phyloP scores from a whole-genome alignment of 2,797 vertebrate species.

The Enteromius anoplus region DNA sequence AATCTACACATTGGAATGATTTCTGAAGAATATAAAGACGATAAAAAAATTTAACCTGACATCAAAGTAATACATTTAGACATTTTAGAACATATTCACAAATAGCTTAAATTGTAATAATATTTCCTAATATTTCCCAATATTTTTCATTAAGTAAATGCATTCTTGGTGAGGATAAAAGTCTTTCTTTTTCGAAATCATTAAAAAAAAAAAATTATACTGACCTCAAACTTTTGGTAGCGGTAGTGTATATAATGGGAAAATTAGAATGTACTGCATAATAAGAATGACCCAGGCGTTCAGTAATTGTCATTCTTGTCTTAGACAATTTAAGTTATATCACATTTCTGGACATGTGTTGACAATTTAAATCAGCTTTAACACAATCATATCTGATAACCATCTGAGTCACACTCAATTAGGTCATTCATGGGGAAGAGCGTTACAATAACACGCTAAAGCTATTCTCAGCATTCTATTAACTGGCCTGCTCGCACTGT shows the following conservation, averaged over 20 bases:
- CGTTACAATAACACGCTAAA: constrained; percentile 41
- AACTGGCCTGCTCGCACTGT: constrained; percentile 13
- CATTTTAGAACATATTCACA: background rate
- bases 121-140: background rate
- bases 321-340: constrained; percentile 44
- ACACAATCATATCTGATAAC: constrained; percentile 47
- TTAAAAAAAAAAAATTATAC: background rate
- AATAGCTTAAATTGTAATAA: background rate
- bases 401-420: constrained; percentile 51
- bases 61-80: background rate
- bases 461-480: constrained; percentile 39
- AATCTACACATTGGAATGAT: background rate
- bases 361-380: constrained; percentile 50
- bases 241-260: background rate
- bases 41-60: background rate
- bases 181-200: background rate
- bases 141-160: background rate
- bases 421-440: constrained; percentile 46
- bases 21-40: background rate
- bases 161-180: background rate
- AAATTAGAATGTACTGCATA: background rate
- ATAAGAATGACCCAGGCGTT: background rate
- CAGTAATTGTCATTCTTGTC: constrained; percentile 42
- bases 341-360: constrained; percentile 46
- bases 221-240: background rate